phyloP scores from a whole-genome alignment of 2,888 invertebrate species.

The Diarsia dahlii region DNA sequence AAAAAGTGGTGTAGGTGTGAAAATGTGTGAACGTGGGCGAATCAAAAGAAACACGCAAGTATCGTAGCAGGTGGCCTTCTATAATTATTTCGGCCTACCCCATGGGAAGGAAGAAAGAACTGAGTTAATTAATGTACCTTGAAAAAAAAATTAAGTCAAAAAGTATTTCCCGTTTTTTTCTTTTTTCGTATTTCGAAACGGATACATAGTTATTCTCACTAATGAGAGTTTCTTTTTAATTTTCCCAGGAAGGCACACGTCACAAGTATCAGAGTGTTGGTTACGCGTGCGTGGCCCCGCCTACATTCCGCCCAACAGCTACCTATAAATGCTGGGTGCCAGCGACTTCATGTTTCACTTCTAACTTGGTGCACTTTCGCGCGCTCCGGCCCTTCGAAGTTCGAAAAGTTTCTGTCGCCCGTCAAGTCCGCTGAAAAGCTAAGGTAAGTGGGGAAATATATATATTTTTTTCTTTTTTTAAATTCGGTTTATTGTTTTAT shows the following conservation, averaged over 20 bases:
- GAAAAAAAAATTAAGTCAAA: neutral
- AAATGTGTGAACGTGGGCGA: neutral
- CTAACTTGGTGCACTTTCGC: constrained; percentile 83
- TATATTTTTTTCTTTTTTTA: neutral
- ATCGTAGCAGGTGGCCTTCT: neutral
- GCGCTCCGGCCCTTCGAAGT: constrained; percentile 69
- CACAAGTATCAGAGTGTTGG: constrained; percentile 57
- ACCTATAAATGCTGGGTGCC: constrained; percentile 82
- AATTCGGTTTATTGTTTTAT: neutral
- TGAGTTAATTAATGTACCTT: neutral
- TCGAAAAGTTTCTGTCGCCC: constrained; percentile 70
- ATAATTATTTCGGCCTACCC: neutral
- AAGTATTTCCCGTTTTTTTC: neutral
- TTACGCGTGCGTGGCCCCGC: constrained; percentile 88
- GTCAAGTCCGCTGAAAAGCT: constrained; percentile 55
- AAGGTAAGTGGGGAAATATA: constrained; percentile 68
- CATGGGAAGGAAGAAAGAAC: too few species aligned
- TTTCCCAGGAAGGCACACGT: constrained; percentile 59
- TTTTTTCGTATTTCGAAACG: neutral
- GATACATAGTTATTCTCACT: neutral
- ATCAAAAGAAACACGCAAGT: neutral
- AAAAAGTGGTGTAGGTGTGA: too few species aligned
- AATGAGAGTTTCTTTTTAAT: constrained; percentile 18
- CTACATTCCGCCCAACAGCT: constrained; percentile 81
- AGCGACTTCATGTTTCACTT: constrained; percentile 70